Percentiles rank a stretch among this genome's conserved stretches.
phyloP scores from a whole-genome alignment of 1,140 invertebrate genomes.

The Orussus abietinus region DNA sequence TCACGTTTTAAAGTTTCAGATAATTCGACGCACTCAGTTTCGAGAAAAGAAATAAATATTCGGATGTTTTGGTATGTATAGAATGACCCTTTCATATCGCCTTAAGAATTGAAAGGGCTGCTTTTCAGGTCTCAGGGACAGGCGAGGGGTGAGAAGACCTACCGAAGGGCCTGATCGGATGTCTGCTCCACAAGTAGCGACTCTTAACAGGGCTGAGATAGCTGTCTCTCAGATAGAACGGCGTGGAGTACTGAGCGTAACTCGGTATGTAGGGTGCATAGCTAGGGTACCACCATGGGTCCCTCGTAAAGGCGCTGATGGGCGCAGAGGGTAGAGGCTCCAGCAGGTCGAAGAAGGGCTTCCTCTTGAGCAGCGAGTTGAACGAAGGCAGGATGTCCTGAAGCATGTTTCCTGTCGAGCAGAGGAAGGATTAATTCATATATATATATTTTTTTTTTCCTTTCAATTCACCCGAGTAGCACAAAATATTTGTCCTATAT shows the following conservation, averaged over 20 bases:
- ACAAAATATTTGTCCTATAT: too few relatives aligned
- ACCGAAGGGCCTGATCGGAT: constrained; percentile 83
- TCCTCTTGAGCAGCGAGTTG: constrained; percentile 52
- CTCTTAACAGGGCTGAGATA: constrained; percentile 85
- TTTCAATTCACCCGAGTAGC: too few relatives aligned
- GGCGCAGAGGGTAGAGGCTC: constrained; percentile 73
- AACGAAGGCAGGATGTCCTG: constrained; percentile 33
- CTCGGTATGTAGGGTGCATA: constrained; percentile 67
- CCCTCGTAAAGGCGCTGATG: constrained; percentile 72
- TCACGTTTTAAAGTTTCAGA: too few relatives aligned
- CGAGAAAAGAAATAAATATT: too few relatives aligned
- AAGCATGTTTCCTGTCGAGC: constrained; percentile 41
- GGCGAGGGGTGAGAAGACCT: constrained; percentile 44
- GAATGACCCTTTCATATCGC: too few relatives aligned
- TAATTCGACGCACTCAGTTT: too few relatives aligned
- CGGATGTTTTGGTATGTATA: too few relatives aligned
- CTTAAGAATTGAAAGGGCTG: too few relatives aligned
- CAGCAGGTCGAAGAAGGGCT: constrained; percentile 69
- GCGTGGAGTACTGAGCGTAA: constrained; percentile 61
- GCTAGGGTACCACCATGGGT: constrained; percentile 83
- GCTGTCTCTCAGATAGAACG: constrained; percentile 78
- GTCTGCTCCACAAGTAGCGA: constrained; percentile 82
- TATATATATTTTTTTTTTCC: too few relatives aligned
- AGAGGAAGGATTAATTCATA: too few relatives aligned
- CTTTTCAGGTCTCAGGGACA: too few relatives aligned